Evolutionary conservation across 2,797 vertebrate genomes (phyloP).

Genomic region (Molossus molossus): DNA sequence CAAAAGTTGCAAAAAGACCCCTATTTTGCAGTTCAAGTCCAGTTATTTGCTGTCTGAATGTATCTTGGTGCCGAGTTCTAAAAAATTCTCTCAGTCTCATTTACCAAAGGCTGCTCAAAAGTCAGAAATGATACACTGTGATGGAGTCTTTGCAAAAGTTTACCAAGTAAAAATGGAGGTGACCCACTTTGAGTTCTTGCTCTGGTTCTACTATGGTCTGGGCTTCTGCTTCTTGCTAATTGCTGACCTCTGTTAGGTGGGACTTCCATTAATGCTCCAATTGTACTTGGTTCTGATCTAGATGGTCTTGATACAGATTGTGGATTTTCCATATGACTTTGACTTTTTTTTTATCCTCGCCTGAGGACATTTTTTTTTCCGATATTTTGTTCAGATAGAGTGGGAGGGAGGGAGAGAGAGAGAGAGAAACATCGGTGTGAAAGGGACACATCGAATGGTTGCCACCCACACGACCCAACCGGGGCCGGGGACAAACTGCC

Average conservation of each 20-base stretch:
- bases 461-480: no score
- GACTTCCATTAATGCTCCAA: constrained; percentile 81
- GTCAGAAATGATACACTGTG: constrained; percentile 87
- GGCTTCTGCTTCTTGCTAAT: constrained; percentile 94
- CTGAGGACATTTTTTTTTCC: no score
- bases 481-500: no score
- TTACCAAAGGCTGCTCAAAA: constrained; percentile 82
- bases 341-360: constrained; percentile 79
- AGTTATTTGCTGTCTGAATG: constrained; percentile 90
- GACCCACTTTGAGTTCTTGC: constrained; percentile 94
- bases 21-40: constrained; percentile 86
- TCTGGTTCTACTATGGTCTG: constrained; percentile 93
- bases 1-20: constrained; percentile 86
- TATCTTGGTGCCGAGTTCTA: constrained; percentile 94
- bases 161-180: constrained; percentile 90
- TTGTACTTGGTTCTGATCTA: constrained; percentile 78
- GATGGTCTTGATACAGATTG: constrained; percentile 82
- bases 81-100: constrained; percentile 94
- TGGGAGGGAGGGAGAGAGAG: no score
- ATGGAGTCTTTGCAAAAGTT: constrained; percentile 89
- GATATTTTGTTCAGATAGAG: no score
- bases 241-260: constrained; percentile 91
- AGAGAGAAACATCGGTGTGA: no score
- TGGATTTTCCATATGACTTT: constrained; percentile 88
- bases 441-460: no score